Base-by-base conservation (phyloP, 2,888 invertebrate genomes). In the Mimumesa dahlbomi region DNA sequence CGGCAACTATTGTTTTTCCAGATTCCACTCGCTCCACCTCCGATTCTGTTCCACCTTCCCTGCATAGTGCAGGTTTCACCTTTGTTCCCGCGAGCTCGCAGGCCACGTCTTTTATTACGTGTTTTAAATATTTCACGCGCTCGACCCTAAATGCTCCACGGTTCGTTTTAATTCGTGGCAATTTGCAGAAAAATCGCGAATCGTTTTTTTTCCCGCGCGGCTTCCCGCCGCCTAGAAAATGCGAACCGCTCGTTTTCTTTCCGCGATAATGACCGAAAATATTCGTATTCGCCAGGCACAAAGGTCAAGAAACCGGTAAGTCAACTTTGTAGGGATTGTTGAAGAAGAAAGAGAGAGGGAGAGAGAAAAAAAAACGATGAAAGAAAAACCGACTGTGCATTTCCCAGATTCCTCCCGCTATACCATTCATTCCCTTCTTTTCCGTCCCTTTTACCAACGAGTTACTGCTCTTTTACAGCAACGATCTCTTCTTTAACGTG, bases 281-380 rank as follows among this genome's bases (percentile, higher is more conserved):
- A 86, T 85, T 83, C 78, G 64, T 71, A 72, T 74, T 73, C 80
- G n/a, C n/a, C n/a, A n/a, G n/a, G n/a, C 77, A 79, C 82, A 79
- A 82, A 84, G 82, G 75, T 82, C 77, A 81, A 83, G 80, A 82
- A 85, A 83, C 82, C 82, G 81, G 82, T 81, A 84, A 82, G 77
- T 75, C 76, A 67, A 59, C 75, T 59, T 52, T 14, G 67, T 50
- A 50, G 45, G 25, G 16, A 36, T 34, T 2, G 21, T 2, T 16
- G 19, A 38, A 42, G 18, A 18, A 42, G 46, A 9, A 46, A 22
- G 13, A 42, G 18, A 42, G 4, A n/a, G 36, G n/a, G n/a, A n/a
- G n/a, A n/a, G n/a, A n/a, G n/a, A n/a, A n/a, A n/a, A n/a, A n/a
- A n/a, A n/a, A n/a, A n/a, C n/a, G 13, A 21, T n/a, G 29, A 6